Conservation (phyloP, 2,888 invertebrate species). For the Lepidochitona cinerea region DNA sequence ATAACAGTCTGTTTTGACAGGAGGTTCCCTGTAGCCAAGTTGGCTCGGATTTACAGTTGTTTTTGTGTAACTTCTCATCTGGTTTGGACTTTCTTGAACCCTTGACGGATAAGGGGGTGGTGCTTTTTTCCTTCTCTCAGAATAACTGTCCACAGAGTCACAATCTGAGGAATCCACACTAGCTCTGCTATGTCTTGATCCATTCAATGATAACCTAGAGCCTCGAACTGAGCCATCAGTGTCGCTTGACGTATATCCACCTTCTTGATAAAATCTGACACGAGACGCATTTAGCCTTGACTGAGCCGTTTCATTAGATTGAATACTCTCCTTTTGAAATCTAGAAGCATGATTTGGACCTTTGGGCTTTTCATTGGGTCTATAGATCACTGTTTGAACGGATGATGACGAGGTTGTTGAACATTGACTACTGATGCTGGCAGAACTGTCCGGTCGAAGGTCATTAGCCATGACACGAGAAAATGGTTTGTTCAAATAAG, state of each 20-base stretch:
- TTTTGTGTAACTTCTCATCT: too few species aligned
- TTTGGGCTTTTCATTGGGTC: constrained; percentile 24
- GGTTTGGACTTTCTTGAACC: too few species aligned
- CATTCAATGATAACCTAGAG: background rate
- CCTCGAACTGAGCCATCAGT: background rate
- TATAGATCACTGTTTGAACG: constrained; percentile 52
- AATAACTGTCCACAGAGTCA: background rate
- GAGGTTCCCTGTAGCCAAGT: too few species aligned
- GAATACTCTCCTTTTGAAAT: too few species aligned
- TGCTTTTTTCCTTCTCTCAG: background rate
- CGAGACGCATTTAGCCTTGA: background rate
- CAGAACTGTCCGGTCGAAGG: constrained; percentile 55
- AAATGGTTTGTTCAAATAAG: background rate
- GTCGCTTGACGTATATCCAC: background rate
- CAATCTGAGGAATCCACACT: background rate
- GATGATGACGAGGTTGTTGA: constrained; percentile 50
- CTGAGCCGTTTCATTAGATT: too few species aligned
- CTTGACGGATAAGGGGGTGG: too few species aligned
- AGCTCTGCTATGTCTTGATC: background rate
- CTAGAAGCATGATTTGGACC: background rate
- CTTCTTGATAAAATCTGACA: background rate
- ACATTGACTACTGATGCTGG: constrained; percentile 56
- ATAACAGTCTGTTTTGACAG: too few species aligned
- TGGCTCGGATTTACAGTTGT: too few species aligned
- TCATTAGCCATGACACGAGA: constrained; percentile 12